Conservation (phyloP, 2,113 vertebrate genomes). For the Cranoglanis bouderius region DNA sequence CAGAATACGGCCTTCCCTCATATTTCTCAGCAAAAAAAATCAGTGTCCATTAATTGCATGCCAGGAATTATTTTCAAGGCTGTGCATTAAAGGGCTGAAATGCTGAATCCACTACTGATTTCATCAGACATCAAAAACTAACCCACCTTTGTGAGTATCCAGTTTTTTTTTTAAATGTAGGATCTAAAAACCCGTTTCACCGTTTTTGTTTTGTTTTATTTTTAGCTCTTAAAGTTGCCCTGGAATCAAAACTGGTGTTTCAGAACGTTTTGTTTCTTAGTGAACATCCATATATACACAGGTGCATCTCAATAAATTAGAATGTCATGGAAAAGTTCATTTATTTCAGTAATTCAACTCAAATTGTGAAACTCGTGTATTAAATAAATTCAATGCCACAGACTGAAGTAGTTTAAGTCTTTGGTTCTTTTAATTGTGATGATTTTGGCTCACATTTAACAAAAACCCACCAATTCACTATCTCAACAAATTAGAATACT, state of each 20-base stretch:
- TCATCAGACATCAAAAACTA: background rate
- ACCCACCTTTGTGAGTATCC: background rate
- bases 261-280: background rate
- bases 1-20: conserved; percentile 28
- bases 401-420: too few relatives aligned
- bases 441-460: too few relatives aligned
- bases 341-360: too few relatives aligned
- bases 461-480: too few relatives aligned
- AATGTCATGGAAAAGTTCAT: too few relatives aligned
- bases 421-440: too few relatives aligned
- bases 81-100: background rate
- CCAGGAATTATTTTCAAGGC: conserved; percentile 26
- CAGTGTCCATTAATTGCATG: conserved; percentile 38
- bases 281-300: background rate
- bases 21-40: conserved; percentile 27
- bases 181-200: background rate
- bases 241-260: background rate
- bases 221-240: background rate
- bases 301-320: too few relatives aligned
- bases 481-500: too few relatives aligned
- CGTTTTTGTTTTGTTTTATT: background rate
- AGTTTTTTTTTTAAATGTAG: background rate
- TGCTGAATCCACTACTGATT: background rate
- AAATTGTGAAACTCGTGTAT: too few relatives aligned
- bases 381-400: too few relatives aligned